These are phyloP conservation scores for Hypena proboscidalis DNA, from an alignment of 2,888 invertebrate species.

Conservation along the genomic window DNA sequence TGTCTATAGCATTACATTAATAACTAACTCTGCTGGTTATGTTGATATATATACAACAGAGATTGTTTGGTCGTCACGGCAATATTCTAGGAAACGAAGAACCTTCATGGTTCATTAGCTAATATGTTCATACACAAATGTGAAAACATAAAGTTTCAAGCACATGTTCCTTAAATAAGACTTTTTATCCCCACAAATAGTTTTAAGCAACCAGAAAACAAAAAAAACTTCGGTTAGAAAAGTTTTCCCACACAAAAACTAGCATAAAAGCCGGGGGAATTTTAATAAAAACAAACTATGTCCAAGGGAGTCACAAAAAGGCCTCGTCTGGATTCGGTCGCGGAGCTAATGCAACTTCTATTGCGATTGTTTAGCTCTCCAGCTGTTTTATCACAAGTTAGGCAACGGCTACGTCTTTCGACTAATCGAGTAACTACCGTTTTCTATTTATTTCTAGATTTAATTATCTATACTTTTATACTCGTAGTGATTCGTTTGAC, in stretches of 20 bases:
- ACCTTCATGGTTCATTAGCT: no score
- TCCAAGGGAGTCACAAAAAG: constrained; percentile 9
- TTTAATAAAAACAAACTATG: constrained; percentile 20
- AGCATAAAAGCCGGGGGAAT: constrained; percentile 5
- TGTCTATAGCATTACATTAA: no score
- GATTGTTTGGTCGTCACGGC: no score
- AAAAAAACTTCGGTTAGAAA: not conserved
- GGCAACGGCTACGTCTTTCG: not conserved
- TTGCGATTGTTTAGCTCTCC: constrained; percentile 9
- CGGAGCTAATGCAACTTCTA: constrained; percentile 10
- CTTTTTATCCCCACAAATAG: no score
- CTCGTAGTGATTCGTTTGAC: constrained; percentile 26
- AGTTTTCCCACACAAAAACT: not conserved
- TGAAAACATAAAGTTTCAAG: no score
- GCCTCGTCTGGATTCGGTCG: constrained; percentile 10
- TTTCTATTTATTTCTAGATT: no score
- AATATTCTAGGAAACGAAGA: no score
- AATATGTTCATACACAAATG: no score
- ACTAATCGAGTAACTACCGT: not conserved
- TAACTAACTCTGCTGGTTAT: no score
- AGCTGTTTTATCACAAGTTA: constrained; percentile 5
- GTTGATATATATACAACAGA: no score
- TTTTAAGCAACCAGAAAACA: not conserved
- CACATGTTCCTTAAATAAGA: no score
- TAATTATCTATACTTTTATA: constrained; percentile 26